Evolutionary conservation across 2,113 vertebrate species (phyloP).

Genomic region (Halcyon senegalensis): DNA sequence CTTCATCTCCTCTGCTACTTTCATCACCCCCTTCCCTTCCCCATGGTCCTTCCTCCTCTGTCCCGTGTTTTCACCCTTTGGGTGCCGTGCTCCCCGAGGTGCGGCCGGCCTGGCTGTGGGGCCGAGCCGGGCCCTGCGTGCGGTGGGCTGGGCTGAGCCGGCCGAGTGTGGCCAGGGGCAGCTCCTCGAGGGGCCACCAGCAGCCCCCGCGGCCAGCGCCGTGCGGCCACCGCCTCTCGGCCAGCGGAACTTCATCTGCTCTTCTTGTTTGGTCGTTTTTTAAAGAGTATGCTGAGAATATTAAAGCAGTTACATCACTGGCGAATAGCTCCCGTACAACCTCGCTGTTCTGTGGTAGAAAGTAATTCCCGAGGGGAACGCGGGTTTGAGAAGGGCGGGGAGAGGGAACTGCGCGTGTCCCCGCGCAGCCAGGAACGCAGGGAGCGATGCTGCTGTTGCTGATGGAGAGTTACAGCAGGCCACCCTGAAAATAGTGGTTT

Average conservation of each 20-base stretch:
- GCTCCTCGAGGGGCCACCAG: no score
- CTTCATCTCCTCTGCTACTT: not conserved
- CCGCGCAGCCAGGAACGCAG: not conserved
- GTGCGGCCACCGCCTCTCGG: fast-evolving
- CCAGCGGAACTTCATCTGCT: not conserved
- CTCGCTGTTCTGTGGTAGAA: not conserved
- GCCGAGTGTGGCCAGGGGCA: no score
- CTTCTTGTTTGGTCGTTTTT: not conserved
- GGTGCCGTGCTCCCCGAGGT: fast-evolving
- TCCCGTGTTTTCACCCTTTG: not conserved
- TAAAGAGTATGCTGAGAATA: not conserved
- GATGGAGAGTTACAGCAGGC: not conserved
- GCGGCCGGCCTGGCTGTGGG: fast-evolving
- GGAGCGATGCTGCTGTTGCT: not conserved
- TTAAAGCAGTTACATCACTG: not conserved
- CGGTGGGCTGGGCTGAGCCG: no score
- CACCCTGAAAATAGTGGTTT: not conserved
- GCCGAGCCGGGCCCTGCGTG: no score
- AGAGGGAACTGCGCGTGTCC: not conserved
- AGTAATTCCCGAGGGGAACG: not conserved
- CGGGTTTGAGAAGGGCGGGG: not conserved
- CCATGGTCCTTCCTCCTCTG: not conserved
- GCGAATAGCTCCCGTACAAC: not conserved
- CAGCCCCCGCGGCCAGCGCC: no score
- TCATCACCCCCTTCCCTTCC: not conserved